Percentiles rank a stretch among this genome's conserved stretches.
phyloP scores from a whole-genome alignment of 1,140 invertebrate species.

The Lithobius niger region DNA sequence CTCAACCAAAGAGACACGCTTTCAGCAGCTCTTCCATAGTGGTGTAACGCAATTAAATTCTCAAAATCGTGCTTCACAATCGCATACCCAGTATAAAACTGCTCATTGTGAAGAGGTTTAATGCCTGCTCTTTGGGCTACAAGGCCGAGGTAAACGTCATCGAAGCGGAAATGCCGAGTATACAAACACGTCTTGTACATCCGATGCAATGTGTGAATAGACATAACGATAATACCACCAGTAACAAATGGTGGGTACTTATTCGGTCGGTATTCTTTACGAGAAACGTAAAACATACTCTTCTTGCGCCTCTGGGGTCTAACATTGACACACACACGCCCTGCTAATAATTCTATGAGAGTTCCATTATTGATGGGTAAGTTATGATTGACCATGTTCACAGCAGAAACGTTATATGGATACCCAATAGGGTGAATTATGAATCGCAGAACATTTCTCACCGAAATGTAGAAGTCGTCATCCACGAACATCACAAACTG shows the following conservation, averaged over 20 bases:
- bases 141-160: conserved; percentile 74
- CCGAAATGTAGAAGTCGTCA: conserved; percentile 84
- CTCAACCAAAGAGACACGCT: too few relatives aligned
- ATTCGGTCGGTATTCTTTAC: conserved; percentile 73
- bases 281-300: conserved; percentile 72
- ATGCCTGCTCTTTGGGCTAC: conserved; percentile 65
- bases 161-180: conserved; percentile 69
- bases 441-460: conserved; percentile 68
- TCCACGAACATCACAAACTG: conserved; percentile 79
- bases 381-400: conserved; percentile 6
- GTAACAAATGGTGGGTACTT: conserved; percentile 81
- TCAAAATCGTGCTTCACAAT: too few relatives aligned
- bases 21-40: too few relatives aligned
- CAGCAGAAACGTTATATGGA: conserved; percentile 30
- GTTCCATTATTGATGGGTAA: conserved; percentile 1
- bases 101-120: conserved; percentile 58
- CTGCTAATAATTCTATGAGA: conserved; percentile 44
- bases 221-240: conserved; percentile 69
- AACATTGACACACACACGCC: conserved; percentile 61
- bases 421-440: conserved; percentile 54
- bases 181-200: conserved; percentile 66
- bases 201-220: conserved; percentile 50
- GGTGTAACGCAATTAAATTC: too few relatives aligned
- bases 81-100: too few relatives aligned
- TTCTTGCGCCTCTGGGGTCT: conserved; percentile 58